Evolutionary conservation across 1,140 invertebrate genomes (phyloP).

Genomic region (Onthophagus taurus): DNA sequence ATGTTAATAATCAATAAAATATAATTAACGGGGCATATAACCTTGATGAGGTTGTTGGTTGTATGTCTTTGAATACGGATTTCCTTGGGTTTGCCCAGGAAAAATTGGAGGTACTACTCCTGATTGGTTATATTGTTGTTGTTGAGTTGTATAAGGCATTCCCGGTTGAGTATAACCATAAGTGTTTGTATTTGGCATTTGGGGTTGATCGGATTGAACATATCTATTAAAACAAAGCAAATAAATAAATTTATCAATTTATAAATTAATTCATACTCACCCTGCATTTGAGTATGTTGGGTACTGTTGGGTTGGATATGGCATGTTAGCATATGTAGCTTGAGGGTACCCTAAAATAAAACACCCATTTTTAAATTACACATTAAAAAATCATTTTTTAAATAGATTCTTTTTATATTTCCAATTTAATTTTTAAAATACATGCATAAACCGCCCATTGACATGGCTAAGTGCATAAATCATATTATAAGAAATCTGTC

Average conservation of each 20-base stretch:
- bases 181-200: slow-evolving; percentile 27
- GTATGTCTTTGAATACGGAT: slow-evolving; percentile 34
- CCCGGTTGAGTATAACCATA: slow-evolving; percentile 28
- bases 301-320: slow-evolving; percentile 28
- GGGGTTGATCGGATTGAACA: slow-evolving; percentile 29
- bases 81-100: slow-evolving; percentile 22
- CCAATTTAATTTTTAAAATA: too few relatives aligned
- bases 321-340: slow-evolving; percentile 23
- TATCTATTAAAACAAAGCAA: slow-evolving; percentile 21
- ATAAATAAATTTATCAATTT: slow-evolving; percentile 5
- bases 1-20: too few relatives aligned
- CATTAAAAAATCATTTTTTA: too few relatives aligned
- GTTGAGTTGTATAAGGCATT: slow-evolving; percentile 25
- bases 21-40: too few relatives aligned
- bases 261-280: neutral
- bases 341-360: slow-evolving; percentile 15
- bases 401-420: too few relatives aligned
- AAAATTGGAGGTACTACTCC: slow-evolving; percentile 20
- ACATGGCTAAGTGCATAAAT: neutral
- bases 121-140: slow-evolving; percentile 24
- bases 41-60: slow-evolving; percentile 31
- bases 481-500: neutral
- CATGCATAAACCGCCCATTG: too few relatives aligned
- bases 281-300: slow-evolving; percentile 3
- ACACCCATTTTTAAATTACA: slow-evolving; percentile 5